Evolutionary conservation across 2,797 vertebrate genomes (phyloP).

Genomic region (Hafferia zeledoni): DNA sequence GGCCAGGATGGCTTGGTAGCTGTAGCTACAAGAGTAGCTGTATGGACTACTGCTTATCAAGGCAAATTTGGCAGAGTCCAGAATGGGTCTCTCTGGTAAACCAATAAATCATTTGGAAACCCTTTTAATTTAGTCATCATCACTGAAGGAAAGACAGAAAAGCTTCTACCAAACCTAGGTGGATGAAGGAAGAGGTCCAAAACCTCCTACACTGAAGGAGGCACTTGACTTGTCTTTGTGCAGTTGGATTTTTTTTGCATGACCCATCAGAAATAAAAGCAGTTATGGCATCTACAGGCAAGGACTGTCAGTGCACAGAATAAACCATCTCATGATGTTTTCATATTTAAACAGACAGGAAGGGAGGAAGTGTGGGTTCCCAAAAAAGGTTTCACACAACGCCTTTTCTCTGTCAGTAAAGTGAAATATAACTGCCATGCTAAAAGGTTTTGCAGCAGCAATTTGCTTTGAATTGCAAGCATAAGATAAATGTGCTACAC

Average conservation of each 20-base stretch:
- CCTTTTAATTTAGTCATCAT: background rate
- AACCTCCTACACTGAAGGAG: background rate
- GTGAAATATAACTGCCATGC: conserved; percentile 60
- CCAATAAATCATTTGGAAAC: background rate
- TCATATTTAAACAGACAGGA: conserved; percentile 35
- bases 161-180: background rate
- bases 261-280: background rate
- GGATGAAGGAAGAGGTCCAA: background rate
- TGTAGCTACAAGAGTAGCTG: background rate
- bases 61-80: background rate
- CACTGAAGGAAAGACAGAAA: background rate
- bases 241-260: background rate
- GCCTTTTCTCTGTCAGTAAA: conserved; percentile 57
- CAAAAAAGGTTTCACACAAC: conserved; percentile 45
- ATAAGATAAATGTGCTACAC: conserved; percentile 53
- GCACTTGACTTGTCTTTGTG: background rate
- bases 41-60: background rate
- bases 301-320: background rate
- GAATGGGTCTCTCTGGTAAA: background rate
- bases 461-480: conserved; percentile 64
- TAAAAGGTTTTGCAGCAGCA: conserved; percentile 65
- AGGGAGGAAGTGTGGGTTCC: conserved; percentile 25
- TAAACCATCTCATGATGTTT: conserved; percentile 16
- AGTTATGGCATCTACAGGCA: background rate
- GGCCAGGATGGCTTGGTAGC: background rate